phyloP scores from a whole-genome alignment of 1,140 invertebrate genomes.

The Monomorium pharaonis region DNA sequence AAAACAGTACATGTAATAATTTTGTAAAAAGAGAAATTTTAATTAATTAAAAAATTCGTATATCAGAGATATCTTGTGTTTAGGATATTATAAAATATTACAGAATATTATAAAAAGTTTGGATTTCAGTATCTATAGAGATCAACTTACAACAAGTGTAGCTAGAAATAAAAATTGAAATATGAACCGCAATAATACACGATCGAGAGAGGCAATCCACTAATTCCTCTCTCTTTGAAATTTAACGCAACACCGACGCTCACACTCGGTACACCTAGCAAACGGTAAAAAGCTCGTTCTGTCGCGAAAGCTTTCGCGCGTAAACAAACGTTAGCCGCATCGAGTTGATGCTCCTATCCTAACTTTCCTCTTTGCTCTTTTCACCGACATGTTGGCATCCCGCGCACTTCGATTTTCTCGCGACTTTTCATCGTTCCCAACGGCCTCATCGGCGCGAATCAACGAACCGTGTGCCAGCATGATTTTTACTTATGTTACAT shows the following conservation, averaged over 20 bases:
- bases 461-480: constrained; percentile 19
- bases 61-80: background rate
- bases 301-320: constrained; percentile 47
- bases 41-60: background rate
- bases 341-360: constrained; percentile 24
- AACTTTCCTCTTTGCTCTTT: constrained; percentile 15
- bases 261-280: constrained; percentile 13
- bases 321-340: constrained; percentile 53
- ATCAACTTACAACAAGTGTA: background rate
- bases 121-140: background rate
- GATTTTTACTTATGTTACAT: constrained; percentile 35
- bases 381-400: constrained; percentile 13
- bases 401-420: constrained; percentile 36
- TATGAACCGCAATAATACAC: background rate
- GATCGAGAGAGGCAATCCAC: background rate
- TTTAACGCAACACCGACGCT: constrained; percentile 20
- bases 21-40: background rate
- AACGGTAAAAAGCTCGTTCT: constrained; percentile 37
- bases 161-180: background rate
- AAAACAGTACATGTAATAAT: background rate
- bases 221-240: constrained; percentile 20
- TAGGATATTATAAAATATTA: background rate
- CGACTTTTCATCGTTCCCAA: constrained; percentile 41
- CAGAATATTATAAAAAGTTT: background rate
- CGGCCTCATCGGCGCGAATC: constrained; percentile 43